phyloP scores from a whole-genome alignment of 92 coral and sea anemone species.

The Isaurus tuberculatus region DNA sequence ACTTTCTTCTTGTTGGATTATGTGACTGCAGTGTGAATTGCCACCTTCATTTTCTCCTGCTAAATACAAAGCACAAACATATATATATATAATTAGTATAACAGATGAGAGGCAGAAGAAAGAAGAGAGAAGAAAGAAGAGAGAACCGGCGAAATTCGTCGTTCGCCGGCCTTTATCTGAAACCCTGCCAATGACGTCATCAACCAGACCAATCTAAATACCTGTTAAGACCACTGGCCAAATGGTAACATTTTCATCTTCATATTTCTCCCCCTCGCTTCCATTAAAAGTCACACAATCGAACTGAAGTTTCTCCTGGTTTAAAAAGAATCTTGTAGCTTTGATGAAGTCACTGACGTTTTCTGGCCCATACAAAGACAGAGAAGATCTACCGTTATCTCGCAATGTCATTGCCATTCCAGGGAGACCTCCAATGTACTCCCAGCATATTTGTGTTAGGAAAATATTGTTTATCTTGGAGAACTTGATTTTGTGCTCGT shows the following conservation, averaged over 20 bases:
- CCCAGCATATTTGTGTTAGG: slow-evolving; percentile 88
- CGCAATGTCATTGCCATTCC: slow-evolving; percentile 94
- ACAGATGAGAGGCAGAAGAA: no score
- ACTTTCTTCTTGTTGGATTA: background rate
- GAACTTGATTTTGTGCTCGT: slow-evolving; percentile 87
- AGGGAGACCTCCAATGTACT: slow-evolving; percentile 89
- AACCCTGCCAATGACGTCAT: no score
- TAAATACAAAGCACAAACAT: background rate
- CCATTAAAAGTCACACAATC: slow-evolving; percentile 73
- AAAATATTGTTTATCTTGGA: slow-evolving; percentile 83
- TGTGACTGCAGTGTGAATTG: background rate
- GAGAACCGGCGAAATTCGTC: no score
- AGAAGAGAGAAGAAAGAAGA: no score
- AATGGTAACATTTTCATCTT: slow-evolving; percentile 88
- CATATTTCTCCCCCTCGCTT: slow-evolving; percentile 60
- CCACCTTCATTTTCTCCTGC: background rate
- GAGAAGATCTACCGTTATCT: slow-evolving; percentile 74
- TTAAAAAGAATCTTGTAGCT: slow-evolving; percentile 81
- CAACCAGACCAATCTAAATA: slow-evolving; percentile 3
- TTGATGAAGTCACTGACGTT: slow-evolving; percentile 69
- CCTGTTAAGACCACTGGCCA: slow-evolving; percentile 82
- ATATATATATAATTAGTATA: no score
- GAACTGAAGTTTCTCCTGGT: slow-evolving; percentile 74
- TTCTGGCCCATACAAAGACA: slow-evolving; percentile 79
- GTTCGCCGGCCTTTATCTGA: no score